These are phyloP conservation scores for Eudyptes chrysolophus DNA, from an alignment of 2,113 vertebrate genomes.

Conservation along the genomic window DNA sequence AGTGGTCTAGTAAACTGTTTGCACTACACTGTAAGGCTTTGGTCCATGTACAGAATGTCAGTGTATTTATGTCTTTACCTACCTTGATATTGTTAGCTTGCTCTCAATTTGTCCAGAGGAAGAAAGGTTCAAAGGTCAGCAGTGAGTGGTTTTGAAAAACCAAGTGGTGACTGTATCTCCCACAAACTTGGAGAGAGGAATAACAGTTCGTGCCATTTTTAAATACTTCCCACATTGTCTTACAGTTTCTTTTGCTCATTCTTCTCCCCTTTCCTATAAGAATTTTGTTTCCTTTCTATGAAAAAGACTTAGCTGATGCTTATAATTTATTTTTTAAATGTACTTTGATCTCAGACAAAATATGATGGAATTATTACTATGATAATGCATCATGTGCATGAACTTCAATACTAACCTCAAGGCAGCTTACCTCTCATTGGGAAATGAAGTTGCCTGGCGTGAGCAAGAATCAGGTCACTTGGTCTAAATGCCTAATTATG, in stretches of 20 bases:
- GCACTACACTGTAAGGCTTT: background rate
- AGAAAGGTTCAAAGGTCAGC: background rate
- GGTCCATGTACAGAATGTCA: background rate
- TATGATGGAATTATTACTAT: background rate
- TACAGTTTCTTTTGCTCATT: background rate
- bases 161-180: background rate
- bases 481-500: background rate
- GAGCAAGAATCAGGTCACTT: slow-evolving; percentile 18
- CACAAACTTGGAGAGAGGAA: background rate
- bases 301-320: background rate
- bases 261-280: background rate
- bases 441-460: background rate
- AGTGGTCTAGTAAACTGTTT: background rate
- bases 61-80: background rate
- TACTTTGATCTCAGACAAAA: background rate
- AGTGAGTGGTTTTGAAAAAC: background rate
- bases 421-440: background rate
- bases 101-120: background rate
- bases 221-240: background rate
- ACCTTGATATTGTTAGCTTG: background rate
- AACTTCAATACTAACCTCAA: background rate
- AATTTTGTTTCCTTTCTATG: background rate
- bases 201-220: background rate
- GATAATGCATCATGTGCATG: background rate
- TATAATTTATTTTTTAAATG: background rate